Conservation (phyloP, 2,888 invertebrate genomes). For the Arctia plantaginis region DNA sequence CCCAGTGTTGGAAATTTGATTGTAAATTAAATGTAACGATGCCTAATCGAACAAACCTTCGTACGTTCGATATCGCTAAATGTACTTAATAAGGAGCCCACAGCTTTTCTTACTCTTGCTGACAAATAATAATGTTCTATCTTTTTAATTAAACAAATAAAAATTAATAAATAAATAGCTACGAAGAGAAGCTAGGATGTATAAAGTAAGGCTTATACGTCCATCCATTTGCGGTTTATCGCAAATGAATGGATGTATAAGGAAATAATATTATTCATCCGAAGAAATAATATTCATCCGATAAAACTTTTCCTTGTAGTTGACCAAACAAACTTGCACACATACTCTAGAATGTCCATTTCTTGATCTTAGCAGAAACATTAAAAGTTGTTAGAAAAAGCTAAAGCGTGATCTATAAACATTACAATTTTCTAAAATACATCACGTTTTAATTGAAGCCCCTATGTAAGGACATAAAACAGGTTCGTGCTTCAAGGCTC, state of each 20-base stretch:
- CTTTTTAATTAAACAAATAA: background rate
- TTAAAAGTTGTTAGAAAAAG: background rate
- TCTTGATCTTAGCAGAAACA: background rate
- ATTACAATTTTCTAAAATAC: background rate
- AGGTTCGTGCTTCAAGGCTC: background rate
- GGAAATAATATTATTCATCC: too few relatives aligned
- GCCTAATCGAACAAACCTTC: background rate
- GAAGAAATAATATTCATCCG: too few relatives aligned
- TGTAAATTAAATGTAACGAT: background rate
- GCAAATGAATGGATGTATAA: too few relatives aligned
- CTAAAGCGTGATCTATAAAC: background rate
- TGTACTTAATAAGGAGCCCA: background rate
- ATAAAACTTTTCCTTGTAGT: background rate
- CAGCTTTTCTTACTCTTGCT: background rate
- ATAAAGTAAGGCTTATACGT: too few relatives aligned
- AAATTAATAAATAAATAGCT: background rate
- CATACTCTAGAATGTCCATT: background rate
- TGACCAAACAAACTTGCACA: background rate
- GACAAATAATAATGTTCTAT: background rate
- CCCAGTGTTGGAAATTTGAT: background rate
- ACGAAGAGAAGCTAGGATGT: background rate
- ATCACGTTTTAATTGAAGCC: constrained; percentile 3
- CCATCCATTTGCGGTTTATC: too few relatives aligned
- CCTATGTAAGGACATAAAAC: background rate
- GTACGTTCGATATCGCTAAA: background rate